A percentile compares a stretch with the other conserved stretches of the same genome.
phyloP scores from a whole-genome alignment of 2,797 vertebrate species.

The Poecilia picta region DNA sequence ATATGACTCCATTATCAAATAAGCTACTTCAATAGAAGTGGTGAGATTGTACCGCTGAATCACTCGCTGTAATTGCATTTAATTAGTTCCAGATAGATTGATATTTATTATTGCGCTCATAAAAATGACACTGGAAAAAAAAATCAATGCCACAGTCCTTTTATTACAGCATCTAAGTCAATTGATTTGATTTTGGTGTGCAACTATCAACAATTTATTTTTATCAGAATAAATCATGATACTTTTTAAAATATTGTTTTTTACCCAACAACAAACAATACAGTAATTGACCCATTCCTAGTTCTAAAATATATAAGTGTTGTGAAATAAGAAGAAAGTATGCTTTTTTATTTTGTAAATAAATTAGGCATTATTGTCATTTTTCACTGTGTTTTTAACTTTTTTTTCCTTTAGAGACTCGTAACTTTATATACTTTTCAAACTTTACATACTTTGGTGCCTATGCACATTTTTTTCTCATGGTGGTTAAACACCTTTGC shows the following conservation, averaged over 20 bases:
- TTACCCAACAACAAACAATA: background rate
- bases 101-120: background rate
- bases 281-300: background rate
- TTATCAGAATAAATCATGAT: too few relatives aligned
- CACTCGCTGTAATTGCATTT: background rate
- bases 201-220: background rate
- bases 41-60: background rate
- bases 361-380: too few relatives aligned
- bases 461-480: background rate
- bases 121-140: background rate
- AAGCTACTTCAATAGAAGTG: background rate
- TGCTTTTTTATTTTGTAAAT: background rate
- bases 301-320: background rate
- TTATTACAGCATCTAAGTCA: background rate
- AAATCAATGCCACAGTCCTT: background rate
- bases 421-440: too few relatives aligned
- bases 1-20: background rate
- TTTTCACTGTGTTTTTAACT: too few relatives aligned
- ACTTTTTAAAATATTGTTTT: background rate
- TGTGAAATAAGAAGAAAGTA: background rate
- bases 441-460: background rate
- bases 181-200: background rate
- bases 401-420: too few relatives aligned
- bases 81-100: background rate
- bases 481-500: background rate